A percentile compares a stretch with the other conserved stretches of the same genome.
Evolutionary conservation across 1,140 invertebrate species (phyloP).

Genomic region (Panagrolaimus sp.): DNA sequence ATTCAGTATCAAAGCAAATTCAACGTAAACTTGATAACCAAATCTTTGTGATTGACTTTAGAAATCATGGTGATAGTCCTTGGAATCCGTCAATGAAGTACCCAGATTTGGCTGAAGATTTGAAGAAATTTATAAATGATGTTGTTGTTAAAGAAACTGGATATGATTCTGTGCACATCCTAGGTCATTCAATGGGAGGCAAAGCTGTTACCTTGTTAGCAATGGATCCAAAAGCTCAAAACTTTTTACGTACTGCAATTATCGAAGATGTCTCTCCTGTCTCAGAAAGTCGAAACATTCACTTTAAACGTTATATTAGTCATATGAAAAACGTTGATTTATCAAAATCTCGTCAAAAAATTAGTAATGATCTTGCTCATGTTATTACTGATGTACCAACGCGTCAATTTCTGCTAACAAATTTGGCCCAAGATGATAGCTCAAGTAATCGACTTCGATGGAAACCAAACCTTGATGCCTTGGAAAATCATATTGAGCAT

Average conservation of each 20-base stretch:
- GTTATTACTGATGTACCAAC: slow-evolving; percentile 60
- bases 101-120: slow-evolving; percentile 46
- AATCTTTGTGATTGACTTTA: slow-evolving; percentile 44
- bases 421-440: slow-evolving; percentile 65
- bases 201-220: slow-evolving; percentile 46
- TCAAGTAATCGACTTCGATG: slow-evolving; percentile 67
- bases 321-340: slow-evolving; percentile 47
- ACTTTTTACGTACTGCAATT: slow-evolving; percentile 42
- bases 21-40: slow-evolving; percentile 40
- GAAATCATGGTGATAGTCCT: slow-evolving; percentile 51
- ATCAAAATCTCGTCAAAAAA: slow-evolving; percentile 27
- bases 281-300: neutral
- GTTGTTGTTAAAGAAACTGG: slow-evolving; percentile 27
- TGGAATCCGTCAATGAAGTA: slow-evolving; percentile 35
- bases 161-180: slow-evolving; percentile 34
- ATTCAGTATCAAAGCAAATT: slow-evolving; percentile 45
- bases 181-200: slow-evolving; percentile 55
- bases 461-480: slow-evolving; percentile 70
- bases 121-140: slow-evolving; percentile 41
- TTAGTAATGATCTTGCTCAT: slow-evolving; percentile 29
- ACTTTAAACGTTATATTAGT: slow-evolving; percentile 28
- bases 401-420: slow-evolving; percentile 72
- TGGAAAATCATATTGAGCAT: slow-evolving; percentile 66
- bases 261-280: slow-evolving; percentile 38
- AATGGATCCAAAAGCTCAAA: slow-evolving; percentile 20